A percentile compares a stretch with the other conserved stretches of the same genome.
Evolutionary conservation across 2,888 invertebrate genomes (phyloP).

Genomic region (Aromia moschata): DNA sequence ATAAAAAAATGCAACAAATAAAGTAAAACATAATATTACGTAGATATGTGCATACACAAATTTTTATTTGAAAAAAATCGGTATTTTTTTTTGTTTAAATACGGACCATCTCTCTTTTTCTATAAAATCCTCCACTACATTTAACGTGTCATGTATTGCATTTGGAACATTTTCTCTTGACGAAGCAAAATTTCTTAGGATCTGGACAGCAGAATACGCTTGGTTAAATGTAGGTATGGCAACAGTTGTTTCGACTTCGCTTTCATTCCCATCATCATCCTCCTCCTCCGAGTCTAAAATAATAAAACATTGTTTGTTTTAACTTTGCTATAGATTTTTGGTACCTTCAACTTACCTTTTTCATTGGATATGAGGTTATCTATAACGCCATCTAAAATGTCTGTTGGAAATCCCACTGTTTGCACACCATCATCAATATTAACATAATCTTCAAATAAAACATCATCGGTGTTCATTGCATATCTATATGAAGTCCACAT

Average conservation of each 20-base stretch:
- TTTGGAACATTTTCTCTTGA: neutral
- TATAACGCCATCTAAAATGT: conserved; percentile 6
- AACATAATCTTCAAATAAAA: conserved; percentile 3
- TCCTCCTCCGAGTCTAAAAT: neutral
- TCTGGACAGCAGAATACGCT: neutral
- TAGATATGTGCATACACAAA: no score
- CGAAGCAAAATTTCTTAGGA: neutral
- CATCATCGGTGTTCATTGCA: neutral
- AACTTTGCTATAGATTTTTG: neutral
- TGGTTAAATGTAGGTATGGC: neutral
- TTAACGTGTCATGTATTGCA: neutral
- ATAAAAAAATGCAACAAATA: no score
- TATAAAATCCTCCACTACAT: neutral
- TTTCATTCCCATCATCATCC: neutral
- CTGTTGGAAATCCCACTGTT: conserved; percentile 12
- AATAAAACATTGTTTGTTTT: neutral
- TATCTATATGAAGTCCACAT: neutral
- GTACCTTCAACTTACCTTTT: neutral
- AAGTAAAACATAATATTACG: no score
- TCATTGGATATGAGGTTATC: neutral
- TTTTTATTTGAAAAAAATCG: neutral
- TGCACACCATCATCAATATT: conserved; percentile 9
- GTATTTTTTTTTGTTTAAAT: neutral
- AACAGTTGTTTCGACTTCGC: neutral
- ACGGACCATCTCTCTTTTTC: neutral